Conservation (phyloP, 1,140 invertebrate species). For the Ditylenchus dipsaci region DNA sequence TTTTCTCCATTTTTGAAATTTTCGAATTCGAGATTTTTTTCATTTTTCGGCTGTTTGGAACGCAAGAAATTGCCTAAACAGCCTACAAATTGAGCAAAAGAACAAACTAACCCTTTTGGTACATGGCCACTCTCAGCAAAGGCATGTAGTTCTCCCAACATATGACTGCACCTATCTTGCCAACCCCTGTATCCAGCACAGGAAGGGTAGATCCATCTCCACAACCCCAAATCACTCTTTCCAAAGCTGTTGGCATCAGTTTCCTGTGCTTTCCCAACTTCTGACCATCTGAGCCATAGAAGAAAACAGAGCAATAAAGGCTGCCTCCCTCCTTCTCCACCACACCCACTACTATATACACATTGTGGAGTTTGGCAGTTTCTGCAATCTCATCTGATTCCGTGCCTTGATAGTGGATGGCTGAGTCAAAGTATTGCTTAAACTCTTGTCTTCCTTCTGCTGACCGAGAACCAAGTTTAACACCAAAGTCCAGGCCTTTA, state of each 20-base stretch:
- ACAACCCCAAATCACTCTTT: slow-evolving; percentile 53
- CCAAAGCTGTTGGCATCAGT: slow-evolving; percentile 50
- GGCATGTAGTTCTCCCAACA: slow-evolving; percentile 59
- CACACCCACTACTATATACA: slow-evolving; percentile 45
- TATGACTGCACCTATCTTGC: slow-evolving; percentile 52
- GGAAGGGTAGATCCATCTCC: slow-evolving; percentile 54
- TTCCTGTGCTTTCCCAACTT: slow-evolving; percentile 52
- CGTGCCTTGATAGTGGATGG: slow-evolving; percentile 39
- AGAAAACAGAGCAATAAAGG: slow-evolving; percentile 53
- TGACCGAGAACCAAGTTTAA: slow-evolving; percentile 38
- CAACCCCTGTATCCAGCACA: slow-evolving; percentile 45
- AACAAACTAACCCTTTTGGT: slow-evolving; percentile 36
- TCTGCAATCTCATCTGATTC: slow-evolving; percentile 36
- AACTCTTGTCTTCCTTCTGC: slow-evolving; percentile 48
- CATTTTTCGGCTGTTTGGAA: too few species aligned
- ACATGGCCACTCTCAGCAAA: slow-evolving; percentile 38
- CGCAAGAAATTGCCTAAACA: too few species aligned
- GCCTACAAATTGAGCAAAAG: neutral
- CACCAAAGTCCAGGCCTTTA: slow-evolving; percentile 46
- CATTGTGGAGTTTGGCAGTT: slow-evolving; percentile 25
- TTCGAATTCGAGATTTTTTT: too few species aligned
- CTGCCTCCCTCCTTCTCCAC: slow-evolving; percentile 47
- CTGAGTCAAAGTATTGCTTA: slow-evolving; percentile 37
- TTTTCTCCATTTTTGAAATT: too few species aligned
- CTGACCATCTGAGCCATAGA: slow-evolving; percentile 36